Percentiles rank a stretch among this genome's conserved stretches.
Conservation (phyloP, 2,888 invertebrate genomes). For the Ectemnius cavifrons region DNA sequence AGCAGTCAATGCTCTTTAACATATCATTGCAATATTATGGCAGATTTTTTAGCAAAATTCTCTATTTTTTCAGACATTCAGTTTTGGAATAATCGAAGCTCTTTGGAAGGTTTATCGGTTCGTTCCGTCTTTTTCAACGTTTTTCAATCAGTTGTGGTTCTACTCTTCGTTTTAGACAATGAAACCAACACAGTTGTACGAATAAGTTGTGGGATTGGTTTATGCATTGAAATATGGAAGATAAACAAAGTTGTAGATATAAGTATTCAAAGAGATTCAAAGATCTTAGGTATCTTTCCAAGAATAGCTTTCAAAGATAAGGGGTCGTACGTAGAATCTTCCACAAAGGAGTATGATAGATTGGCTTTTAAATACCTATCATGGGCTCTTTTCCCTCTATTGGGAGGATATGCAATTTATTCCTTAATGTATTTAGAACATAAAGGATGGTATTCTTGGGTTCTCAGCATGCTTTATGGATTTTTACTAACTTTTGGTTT, state of each 20-base stretch:
- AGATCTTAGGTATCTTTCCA: constrained; percentile 89
- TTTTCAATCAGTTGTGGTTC: constrained; percentile 96
- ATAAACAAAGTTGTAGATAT: constrained; percentile 97
- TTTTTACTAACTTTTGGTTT: constrained; percentile 99
- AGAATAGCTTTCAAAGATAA: constrained; percentile 92
- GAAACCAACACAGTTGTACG: constrained; percentile 98
- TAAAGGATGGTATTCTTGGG: constrained; percentile 99
- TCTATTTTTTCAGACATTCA: constrained; percentile 88
- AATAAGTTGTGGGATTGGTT: constrained; percentile 95
- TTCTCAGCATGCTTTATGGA: constrained; percentile 97
- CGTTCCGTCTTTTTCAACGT: constrained; percentile 99
- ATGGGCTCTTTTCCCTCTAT: constrained; percentile 96
- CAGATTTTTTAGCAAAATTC: neutral
- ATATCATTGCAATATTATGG: neutral
- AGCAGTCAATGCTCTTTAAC: constrained; percentile 35
- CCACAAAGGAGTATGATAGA: constrained; percentile 95
- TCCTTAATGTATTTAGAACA: constrained; percentile 97
- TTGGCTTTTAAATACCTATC: constrained; percentile 98
- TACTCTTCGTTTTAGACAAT: constrained; percentile 98
- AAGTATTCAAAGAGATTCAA: constrained; percentile 86
- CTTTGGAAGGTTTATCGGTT: constrained; percentile 97
- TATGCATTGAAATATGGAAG: constrained; percentile 99
- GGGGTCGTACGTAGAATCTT: constrained; percentile 96
- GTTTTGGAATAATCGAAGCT: constrained; percentile 99
- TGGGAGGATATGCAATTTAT: constrained; percentile 96